Evolutionary conservation across 2,797 vertebrate genomes (phyloP).

Genomic region (Pangasius djambal): DNA sequence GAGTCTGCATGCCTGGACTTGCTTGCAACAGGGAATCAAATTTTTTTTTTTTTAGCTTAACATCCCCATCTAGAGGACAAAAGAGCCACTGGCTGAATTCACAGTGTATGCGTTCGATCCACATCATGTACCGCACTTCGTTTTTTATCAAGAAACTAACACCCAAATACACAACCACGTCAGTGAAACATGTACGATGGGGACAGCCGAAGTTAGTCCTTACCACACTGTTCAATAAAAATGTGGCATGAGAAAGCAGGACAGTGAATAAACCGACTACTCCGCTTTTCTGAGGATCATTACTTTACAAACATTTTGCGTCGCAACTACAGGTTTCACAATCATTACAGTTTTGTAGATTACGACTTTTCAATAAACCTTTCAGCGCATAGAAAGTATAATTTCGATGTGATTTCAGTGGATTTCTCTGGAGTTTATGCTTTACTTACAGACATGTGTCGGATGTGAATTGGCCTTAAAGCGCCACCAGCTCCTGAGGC

Average conservation of each 20-base stretch:
- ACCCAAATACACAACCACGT: not conserved
- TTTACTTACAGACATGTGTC: not conserved
- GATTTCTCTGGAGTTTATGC: not conserved
- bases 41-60: not conserved
- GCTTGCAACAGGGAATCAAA: not conserved
- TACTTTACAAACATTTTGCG: not conserved
- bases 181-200: not conserved
- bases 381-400: no score
- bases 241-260: not conserved
- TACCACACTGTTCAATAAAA: not conserved
- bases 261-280: not conserved
- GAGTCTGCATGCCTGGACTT: not conserved
- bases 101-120: not conserved
- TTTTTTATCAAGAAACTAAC: not conserved
- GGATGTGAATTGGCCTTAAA: not conserved
- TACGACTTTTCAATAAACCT: not conserved
- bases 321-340: not conserved
- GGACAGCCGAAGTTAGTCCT: not conserved
- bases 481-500: no score
- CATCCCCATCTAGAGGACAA: slow-evolving; percentile 73
- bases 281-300: no score
- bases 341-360: not conserved
- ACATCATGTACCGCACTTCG: no score
- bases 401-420: not conserved
- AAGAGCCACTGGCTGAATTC: not conserved